A percentile compares a stretch with the other conserved stretches of the same genome.
Conservation (phyloP, 2,888 invertebrate species). For the Dryadula phaetusa region DNA sequence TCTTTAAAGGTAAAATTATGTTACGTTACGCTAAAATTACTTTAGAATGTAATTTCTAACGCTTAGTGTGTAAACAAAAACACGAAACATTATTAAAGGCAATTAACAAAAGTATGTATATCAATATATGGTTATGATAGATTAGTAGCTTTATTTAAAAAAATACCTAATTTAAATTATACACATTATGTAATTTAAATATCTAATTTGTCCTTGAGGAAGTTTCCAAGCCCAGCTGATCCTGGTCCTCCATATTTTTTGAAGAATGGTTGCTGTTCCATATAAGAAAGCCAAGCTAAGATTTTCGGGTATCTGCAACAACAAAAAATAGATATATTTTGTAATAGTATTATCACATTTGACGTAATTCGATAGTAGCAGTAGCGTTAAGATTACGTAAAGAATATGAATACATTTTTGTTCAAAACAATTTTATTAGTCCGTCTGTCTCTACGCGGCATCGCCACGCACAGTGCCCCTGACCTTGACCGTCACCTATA, state of each 20-base stretch:
- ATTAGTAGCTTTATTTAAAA: background rate
- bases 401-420: background rate
- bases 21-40: too few relatives aligned
- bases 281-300: constrained; percentile 56
- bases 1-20: too few relatives aligned
- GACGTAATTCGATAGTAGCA: too few relatives aligned
- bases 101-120: too few relatives aligned
- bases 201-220: constrained; percentile 16
- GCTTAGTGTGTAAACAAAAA: too few relatives aligned
- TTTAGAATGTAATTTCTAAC: too few relatives aligned
- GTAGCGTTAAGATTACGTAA: background rate
- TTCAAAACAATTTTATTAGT: background rate
- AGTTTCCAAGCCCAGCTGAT: constrained; percentile 1
- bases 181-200: background rate
- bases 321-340: constrained; percentile 5
- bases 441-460: background rate
- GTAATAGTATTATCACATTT: too few relatives aligned
- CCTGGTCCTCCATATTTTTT: constrained; percentile 15
- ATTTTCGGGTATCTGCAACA: constrained; percentile 60
- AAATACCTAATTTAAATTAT: too few relatives aligned
- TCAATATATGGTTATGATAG: too few relatives aligned
- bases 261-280: constrained; percentile 17
- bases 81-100: too few relatives aligned
- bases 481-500: background rate
- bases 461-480: background rate